Percentiles rank a stretch among this genome's conserved stretches.
These are phyloP conservation scores for Trichonephila inaurata DNA, from an alignment of 1,140 invertebrate genomes.

Conservation along the genomic window DNA sequence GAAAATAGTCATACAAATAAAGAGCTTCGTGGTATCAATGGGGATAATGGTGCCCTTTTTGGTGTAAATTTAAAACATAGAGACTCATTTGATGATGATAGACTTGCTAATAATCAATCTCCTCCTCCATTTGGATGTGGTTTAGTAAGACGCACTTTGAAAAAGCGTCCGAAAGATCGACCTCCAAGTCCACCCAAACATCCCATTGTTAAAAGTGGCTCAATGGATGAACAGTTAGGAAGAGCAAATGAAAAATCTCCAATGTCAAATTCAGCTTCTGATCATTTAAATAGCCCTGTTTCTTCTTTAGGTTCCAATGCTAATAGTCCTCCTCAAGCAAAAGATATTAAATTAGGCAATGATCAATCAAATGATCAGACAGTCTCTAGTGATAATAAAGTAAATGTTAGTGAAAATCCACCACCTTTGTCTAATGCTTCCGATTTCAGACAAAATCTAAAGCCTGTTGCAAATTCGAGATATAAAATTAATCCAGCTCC, in stretches of 20 bases:
- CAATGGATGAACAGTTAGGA: constrained; percentile 77
- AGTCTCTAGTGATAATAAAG: neutral
- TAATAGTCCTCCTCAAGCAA: constrained; percentile 73
- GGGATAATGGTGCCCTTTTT: constrained; percentile 64
- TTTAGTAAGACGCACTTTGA: constrained; percentile 73
- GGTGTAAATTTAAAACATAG: constrained; percentile 76
- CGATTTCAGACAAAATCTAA: constrained; percentile 68
- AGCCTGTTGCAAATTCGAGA: constrained; percentile 65
- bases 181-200: constrained; percentile 76
- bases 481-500: constrained; percentile 60
- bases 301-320: constrained; percentile 70
- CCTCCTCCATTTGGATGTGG: constrained; percentile 77
- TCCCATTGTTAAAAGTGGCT: constrained; percentile 77
- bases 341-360: constrained; percentile 33
- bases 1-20: constrained; percentile 28
- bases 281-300: constrained; percentile 66
- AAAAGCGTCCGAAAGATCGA: constrained; percentile 75
- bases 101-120: constrained; percentile 63
- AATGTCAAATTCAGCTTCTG: constrained; percentile 71
- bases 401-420: constrained; percentile 11
- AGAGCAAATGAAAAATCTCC: constrained; percentile 63
- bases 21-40: constrained; percentile 39
- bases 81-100: constrained; percentile 71
- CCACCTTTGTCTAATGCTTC: neutral
- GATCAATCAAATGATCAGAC: neutral